Evolutionary conservation across 2,113 vertebrate genomes (phyloP), one percentile per base, ranked within the genome.

Genomic region (Ellobius talpinus): DNA sequence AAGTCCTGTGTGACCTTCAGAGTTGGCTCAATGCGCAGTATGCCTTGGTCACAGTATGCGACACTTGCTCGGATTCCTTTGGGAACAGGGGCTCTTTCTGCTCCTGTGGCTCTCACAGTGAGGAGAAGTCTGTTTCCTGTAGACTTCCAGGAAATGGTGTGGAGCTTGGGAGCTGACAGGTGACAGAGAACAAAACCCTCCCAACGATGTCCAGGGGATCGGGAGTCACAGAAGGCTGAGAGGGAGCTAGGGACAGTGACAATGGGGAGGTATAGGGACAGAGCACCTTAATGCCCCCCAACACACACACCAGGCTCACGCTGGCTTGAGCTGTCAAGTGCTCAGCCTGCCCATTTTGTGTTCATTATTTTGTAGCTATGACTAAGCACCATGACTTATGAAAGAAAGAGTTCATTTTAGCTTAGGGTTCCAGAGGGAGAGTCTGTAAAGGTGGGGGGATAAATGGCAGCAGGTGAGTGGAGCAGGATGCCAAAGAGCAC

Each of bases 191-290:
- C 8, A n/a, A 42, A n/a, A 10, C 1, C 42, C 70, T 84, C 47
- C 36, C 4, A 1, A 11, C 0, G 42, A 17, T 1, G 63, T 23
- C 23, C 21, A 42, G 70, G 26, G 10, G 33, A 8, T 14, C 5
- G 13, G 61, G 13, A 13, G 66, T 24, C 8, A 47, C 24, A 5
- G 55, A 8, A 7, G 5, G 42, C 19, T 1, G 45, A 68, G 13
- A 14, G 19, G 7, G 58, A 19, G 0, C 17, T 39, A 5, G 24
- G n/a, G 87, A 4, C 7, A 0, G 4, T 2, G 29, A n/a, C 0
- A 6, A n/a, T 5, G 4, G 7, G 0, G 39, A 7, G 6, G 55
- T 11, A 8, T 26, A 36, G 11, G 14, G 14, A 9, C 7, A 4
- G 55, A 84, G 2, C 17, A 47, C 42, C 45, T 13, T 10, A n/a